Conservation (phyloP, 1,140 invertebrate genomes). For the Lamellibrachia luymesi region DNA sequence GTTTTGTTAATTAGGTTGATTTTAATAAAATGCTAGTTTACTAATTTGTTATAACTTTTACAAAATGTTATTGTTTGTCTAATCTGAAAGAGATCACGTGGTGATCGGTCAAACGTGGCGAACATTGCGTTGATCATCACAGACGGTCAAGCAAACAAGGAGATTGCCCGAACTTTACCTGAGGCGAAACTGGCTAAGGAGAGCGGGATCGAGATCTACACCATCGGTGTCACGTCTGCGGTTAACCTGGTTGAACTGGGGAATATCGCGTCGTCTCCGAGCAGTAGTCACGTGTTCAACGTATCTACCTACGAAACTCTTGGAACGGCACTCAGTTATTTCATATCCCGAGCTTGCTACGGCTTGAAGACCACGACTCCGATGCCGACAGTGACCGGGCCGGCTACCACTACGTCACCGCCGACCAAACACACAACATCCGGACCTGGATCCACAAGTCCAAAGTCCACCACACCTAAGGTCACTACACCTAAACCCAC, state of each 20-base stretch:
- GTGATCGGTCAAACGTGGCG: slow-evolving; percentile 28
- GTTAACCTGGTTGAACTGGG: neutral
- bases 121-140: slow-evolving; percentile 39
- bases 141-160: slow-evolving; percentile 31
- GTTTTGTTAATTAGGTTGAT: no score
- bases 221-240: slow-evolving; percentile 17
- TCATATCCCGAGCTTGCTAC: neutral
- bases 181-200: slow-evolving; percentile 23
- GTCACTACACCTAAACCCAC: neutral
- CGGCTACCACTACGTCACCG: neutral
- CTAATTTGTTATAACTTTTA: no score
- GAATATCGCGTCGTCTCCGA: slow-evolving; percentile 4
- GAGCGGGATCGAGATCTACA: slow-evolving; percentile 9
- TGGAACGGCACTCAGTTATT: neutral
- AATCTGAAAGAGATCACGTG: neutral
- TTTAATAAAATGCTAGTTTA: no score
- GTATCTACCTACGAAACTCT: neutral
- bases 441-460: neutral
- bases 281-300: neutral
- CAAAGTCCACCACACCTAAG: neutral
- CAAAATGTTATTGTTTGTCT: no score
- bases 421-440: neutral
- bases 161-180: slow-evolving; percentile 5
- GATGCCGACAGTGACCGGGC: neutral
- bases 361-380: neutral